Evolutionary conservation across 92 coral and sea anemone species (phyloP).

Genomic region (Blastomussa wellsi): DNA sequence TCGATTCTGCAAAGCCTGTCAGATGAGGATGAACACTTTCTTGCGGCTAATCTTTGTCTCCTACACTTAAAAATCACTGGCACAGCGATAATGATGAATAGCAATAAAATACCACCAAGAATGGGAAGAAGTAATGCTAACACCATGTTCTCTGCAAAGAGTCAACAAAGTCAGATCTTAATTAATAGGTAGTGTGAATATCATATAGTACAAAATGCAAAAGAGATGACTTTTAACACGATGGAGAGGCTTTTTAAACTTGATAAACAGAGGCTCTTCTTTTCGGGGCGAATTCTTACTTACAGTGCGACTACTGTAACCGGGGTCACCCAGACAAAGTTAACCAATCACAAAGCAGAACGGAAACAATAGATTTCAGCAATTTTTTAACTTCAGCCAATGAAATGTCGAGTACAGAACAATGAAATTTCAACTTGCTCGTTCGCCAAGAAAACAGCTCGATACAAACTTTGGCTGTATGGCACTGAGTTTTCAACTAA

Average conservation of each 20-base stretch:
- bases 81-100: not conserved
- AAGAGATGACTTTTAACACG: not conserved
- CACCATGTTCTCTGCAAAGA: not conserved
- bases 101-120: constrained; percentile 4
- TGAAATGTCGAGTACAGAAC: too few species aligned
- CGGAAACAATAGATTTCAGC: too few species aligned
- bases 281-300: not conserved
- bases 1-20: not conserved
- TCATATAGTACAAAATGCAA: not conserved
- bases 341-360: too few species aligned
- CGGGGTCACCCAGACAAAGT: too few species aligned
- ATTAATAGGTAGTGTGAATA: too few species aligned
- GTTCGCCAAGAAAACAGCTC: too few species aligned
- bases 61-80: not conserved
- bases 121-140: not conserved
- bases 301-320: too few species aligned
- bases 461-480: too few species aligned
- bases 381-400: too few species aligned
- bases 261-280: not conserved
- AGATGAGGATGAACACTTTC: not conserved
- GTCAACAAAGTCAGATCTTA: not conserved
- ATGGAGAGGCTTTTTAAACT: not conserved
- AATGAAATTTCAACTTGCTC: too few species aligned
- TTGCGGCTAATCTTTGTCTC: not conserved
- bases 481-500: too few species aligned